Base-by-base conservation (phyloP, 2,888 invertebrate genomes). In the Chalcosyrphus nemorum region DNA sequence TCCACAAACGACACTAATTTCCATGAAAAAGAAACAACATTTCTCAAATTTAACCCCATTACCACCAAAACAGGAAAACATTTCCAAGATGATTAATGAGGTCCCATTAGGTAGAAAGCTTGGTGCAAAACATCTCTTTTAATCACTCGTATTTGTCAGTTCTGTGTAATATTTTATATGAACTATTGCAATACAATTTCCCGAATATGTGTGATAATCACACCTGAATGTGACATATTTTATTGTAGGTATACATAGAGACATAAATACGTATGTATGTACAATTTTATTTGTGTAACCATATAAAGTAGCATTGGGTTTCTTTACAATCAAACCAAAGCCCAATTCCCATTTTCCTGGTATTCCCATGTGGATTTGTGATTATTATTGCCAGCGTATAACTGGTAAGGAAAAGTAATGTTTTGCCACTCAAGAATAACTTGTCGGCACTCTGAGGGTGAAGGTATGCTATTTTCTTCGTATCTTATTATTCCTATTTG, bases 61-160 rank as follows among this genome's bases (percentile, higher is more conserved):
- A 52, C 17, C 11, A 54, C n/a, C 41, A 29, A 41, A 54, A 27
- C 4, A 41, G 38, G 52, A 45, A 43, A 29, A 13, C 21, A 56
- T 45, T 68, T 45, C 2, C 32, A 21, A 43, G 21, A 56, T 45
- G 56, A 68, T 68, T 43, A 68, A 68, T 68, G 68, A 32, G 24
- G 32, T 19, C 9, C 41, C 43, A 43, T 45, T 27, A 32, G 7
- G 19, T 29, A 29, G n/a, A 29, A 13, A n/a, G 3, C 54, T 45
- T 29, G 17, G 27, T 29, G 24, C 19, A 66, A 66, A 66, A 52
- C 21, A 38, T 27, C n/a, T 57, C 21, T 13, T 15, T 57, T 41
- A 57, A 57, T 57, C 35, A 57, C 57, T 35, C 4, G 38, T n/a
- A 57, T 38, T 41, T 57, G 38, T 24, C 21, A 24, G 57, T 15